Evolutionary conservation across 2,113 vertebrate species (phyloP).

Genomic region (Herpailurus yagouaroundi): DNA sequence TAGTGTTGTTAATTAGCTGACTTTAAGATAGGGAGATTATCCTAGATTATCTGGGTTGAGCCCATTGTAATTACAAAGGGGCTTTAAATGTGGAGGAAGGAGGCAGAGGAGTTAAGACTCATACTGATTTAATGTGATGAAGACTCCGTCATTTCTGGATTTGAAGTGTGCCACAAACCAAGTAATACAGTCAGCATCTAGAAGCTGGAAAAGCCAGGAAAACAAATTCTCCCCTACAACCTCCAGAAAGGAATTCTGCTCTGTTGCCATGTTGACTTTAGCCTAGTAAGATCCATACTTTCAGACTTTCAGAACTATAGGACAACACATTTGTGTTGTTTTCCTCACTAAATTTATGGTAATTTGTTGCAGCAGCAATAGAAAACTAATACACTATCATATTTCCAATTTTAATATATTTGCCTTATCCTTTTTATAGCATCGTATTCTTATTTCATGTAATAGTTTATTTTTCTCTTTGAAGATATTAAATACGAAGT

Average conservation of each 20-base stretch:
- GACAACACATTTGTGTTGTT: neutral
- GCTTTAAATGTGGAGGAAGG: neutral
- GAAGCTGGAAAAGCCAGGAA: neutral
- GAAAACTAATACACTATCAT: neutral
- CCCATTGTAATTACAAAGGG: neutral
- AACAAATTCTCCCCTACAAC: neutral
- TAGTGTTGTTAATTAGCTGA: neutral
- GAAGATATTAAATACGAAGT: neutral
- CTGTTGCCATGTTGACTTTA: neutral
- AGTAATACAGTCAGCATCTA: neutral
- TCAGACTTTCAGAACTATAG: neutral
- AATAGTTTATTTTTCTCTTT: slow-evolving; percentile 30
- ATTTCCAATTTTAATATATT: slow-evolving; percentile 1
- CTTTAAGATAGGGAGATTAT: neutral
- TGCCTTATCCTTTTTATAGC: neutral
- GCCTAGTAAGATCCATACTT: neutral
- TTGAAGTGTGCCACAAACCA: neutral
- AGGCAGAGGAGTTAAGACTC: neutral
- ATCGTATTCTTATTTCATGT: neutral
- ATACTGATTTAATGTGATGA: neutral
- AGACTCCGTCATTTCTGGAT: neutral
- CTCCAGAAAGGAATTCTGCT: neutral
- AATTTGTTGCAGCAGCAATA: neutral
- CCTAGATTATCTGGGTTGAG: neutral
- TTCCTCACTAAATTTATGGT: neutral